phyloP scores from a whole-genome alignment of 2,888 invertebrate genomes.

The Isotomurus palustris region DNA sequence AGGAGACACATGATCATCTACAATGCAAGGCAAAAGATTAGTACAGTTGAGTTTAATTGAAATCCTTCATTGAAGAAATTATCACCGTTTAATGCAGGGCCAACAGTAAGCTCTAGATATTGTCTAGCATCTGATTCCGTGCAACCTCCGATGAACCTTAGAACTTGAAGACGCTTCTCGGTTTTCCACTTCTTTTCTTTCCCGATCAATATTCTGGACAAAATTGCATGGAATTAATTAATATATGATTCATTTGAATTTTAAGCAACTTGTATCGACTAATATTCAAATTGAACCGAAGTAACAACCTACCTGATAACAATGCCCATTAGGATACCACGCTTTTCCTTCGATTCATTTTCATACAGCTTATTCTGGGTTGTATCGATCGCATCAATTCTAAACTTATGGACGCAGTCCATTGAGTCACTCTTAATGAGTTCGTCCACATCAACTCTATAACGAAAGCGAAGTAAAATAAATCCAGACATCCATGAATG shows the following conservation, averaged over 20 bases:
- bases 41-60: neutral
- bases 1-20: constrained; percentile 18
- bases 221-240: neutral
- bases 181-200: constrained; percentile 36
- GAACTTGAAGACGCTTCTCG: constrained; percentile 27
- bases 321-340: constrained; percentile 31
- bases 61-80: neutral
- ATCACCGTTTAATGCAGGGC: constrained; percentile 22
- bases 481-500: neutral
- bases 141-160: constrained; percentile 38
- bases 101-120: constrained; percentile 27
- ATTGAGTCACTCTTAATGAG: constrained; percentile 33
- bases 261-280: too few relatives aligned
- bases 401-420: constrained; percentile 31
- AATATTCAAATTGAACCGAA: neutral
- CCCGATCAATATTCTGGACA: constrained; percentile 28
- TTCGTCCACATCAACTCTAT: constrained; percentile 34
- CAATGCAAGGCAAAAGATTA: neutral
- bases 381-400: constrained; percentile 34
- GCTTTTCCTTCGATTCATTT: constrained; percentile 28
- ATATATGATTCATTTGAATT: too few relatives aligned
- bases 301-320: constrained; percentile 17
- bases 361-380: constrained; percentile 31
- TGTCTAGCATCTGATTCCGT: constrained; percentile 28
- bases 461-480: neutral